Base-by-base conservation (phyloP, 2,113 vertebrate genomes). In the Sigmodon hispidus region DNA sequence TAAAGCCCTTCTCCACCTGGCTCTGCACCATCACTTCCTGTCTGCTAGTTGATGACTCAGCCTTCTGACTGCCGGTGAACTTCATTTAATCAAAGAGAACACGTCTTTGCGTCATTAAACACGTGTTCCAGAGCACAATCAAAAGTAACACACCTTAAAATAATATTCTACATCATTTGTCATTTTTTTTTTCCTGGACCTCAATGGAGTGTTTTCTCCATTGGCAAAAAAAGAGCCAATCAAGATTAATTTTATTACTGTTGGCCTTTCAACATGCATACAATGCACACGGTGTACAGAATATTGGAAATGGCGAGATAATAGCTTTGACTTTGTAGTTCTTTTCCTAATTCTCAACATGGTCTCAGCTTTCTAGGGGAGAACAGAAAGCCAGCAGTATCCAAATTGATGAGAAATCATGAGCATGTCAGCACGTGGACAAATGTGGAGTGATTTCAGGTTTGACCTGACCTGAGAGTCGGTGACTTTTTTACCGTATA, bases 191-290 rank as follows among this genome's bases (percentile, higher is more conserved):
- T 87, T 52, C 73, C 55, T 81, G 69, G 52, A 48, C 36, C 91
- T 86, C 21, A 45, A 17, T 88, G 45, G 48, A 65, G 88, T 10
- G 43, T 86, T 91, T 91, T 5, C n/a, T 92, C 93, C 26, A 40
- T 79, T 93, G 92, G 40, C 48, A 91, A n/a, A 97, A 86, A 93
- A 86, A 92, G 88, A 91, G 8, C 29, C 48, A 15, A 17, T 87
- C 89, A 77, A 36, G 57, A 22, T 80, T 65, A 12, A 10, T 88
- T 85, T 86, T 95, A 80, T 67, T 94, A 72, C 15, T 65, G 45
- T 81, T 75, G 50, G 69, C 57, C 16, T 76, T 48, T 34, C 36
- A 63, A 72, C 5, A n/a, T 40, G 11, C 7, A 50, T 5, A n/a
- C 26, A 65, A 26, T 55, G 50, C 84, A n/a, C 43, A 34, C 3